A percentile compares a stretch with the other conserved stretches of the same genome.
Conservation (phyloP, 2,113 vertebrate species). For the Amphilophus citrinellus region DNA sequence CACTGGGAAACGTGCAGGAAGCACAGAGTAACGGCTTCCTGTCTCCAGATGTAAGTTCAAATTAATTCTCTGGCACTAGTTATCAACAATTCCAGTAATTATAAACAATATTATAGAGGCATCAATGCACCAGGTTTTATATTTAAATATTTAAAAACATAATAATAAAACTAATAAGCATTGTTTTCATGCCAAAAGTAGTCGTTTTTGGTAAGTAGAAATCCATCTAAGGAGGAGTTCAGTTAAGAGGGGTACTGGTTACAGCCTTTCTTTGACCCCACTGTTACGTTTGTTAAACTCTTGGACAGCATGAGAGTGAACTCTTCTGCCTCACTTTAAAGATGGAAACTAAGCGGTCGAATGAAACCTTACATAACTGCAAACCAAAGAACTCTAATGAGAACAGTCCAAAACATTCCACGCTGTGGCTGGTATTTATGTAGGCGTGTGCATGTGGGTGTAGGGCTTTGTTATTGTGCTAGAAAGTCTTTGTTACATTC, state of each 20-base stretch:
- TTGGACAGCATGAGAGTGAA: not conserved
- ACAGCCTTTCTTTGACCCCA: slow-evolving; percentile 1
- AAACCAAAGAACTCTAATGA: slow-evolving; percentile 39
- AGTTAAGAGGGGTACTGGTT: not conserved
- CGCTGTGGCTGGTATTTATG: slow-evolving; percentile 30
- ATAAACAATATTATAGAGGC: not conserved
- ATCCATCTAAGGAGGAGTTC: not conserved
- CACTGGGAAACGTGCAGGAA: not conserved
- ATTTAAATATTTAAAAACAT: not conserved
- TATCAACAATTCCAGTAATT: not conserved
- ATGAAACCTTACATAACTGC: slow-evolving; percentile 26
- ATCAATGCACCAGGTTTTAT: not conserved
- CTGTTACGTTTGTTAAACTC: not conserved
- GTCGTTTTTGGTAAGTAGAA: too few species aligned
- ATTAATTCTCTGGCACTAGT: not conserved
- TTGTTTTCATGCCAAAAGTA: too few species aligned
- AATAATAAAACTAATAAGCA: too few species aligned
- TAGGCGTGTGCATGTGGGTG: slow-evolving; percentile 44
- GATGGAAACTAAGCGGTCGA: slow-evolving; percentile 23
- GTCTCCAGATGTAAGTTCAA: not conserved
- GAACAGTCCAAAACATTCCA: slow-evolving; percentile 31
- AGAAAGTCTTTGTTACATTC: slow-evolving; percentile 50
- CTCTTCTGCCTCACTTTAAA: slow-evolving; percentile 20
- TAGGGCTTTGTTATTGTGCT: slow-evolving; percentile 26
- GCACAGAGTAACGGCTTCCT: not conserved